Evolutionary conservation across 2,797 vertebrate species (phyloP).

Genomic region (Sebastolobus altivelis): DNA sequence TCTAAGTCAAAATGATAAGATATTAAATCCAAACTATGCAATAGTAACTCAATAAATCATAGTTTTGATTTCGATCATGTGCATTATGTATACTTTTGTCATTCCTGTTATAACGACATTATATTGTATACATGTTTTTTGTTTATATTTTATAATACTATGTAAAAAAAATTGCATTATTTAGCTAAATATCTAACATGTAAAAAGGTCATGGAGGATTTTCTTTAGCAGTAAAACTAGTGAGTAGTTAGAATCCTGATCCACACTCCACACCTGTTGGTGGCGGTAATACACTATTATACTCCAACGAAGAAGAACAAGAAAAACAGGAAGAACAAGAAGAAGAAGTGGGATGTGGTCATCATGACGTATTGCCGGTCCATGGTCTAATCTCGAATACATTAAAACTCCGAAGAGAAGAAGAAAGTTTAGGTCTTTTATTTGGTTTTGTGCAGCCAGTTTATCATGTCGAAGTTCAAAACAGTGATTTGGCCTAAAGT

Average conservation of each 20-base stretch:
- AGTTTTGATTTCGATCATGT: background rate
- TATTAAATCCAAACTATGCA: background rate
- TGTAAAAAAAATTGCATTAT: background rate
- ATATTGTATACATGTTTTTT: background rate
- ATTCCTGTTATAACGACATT: background rate
- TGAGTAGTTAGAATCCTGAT: background rate
- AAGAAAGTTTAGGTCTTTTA: too few species aligned
- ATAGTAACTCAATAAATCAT: background rate
- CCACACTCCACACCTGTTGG: background rate
- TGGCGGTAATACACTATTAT: background rate
- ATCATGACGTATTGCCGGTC: too few species aligned
- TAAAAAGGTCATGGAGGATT: too few species aligned
- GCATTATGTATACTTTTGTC: background rate
- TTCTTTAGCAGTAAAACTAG: too few species aligned
- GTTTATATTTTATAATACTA: background rate
- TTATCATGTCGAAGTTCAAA: conserved; percentile 78
- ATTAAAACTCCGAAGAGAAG: too few species aligned
- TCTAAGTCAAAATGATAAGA: background rate
- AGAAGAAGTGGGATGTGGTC: too few species aligned
- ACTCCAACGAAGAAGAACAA: too few species aligned
- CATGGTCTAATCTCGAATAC: too few species aligned
- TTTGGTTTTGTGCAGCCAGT: background rate
- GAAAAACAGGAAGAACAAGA: too few species aligned
- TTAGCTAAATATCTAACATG: too few species aligned
- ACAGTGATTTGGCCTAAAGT: conserved; percentile 87